Evolutionary conservation across 2,797 vertebrate genomes (phyloP), one percentile per base, ranked within the genome.

Genomic region (Podarcis siculus): DNA sequence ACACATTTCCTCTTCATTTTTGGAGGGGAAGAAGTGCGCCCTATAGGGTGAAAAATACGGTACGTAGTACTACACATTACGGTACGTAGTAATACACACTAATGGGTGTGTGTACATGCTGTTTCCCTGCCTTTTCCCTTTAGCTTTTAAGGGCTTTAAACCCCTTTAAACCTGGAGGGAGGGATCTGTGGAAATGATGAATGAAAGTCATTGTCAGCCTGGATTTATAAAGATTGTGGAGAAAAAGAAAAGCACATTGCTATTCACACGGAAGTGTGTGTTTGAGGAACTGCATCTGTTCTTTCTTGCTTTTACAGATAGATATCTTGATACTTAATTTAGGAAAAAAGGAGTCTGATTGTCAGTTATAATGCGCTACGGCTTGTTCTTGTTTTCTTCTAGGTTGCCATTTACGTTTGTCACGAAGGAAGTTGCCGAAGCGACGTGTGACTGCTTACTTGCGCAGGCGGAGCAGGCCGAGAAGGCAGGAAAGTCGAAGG

Each of bases 371-470:
- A 49, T 25, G 17, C 17, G 9, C 67, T 61, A 0, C 35, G 25
- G 1, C 72, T 7, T 90, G 15, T 37, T 67, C 39, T n/a, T 32
- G 49, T 55, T 79, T 15, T 76, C n/a, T 91, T 89, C 15, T 97
- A 99, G 99, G 96, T 95, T 99, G 88, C 99, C 99, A 0, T 99
- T 98, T 85, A 99, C 98, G 0, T 99, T 99, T 87, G 98, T 99
- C 39, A 99, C 99, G 0, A 99, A 99, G 95, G 99, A 99, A 95
- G 99, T 99, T 81, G 97, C 98, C 0, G 99, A 99, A 89, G 98
- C 98, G 17, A 99, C 98, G 0, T 99, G 98, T 1, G 98, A 98
- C 66, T 99, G 99, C 95, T 97, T 99, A 82, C 97, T 99, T 8
- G 99, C 98, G 4, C 98, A 98, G 96, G 99, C 98, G 2, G 98